phyloP scores from a whole-genome alignment of 2,888 invertebrate species.

The Tetragonisca angustula region DNA sequence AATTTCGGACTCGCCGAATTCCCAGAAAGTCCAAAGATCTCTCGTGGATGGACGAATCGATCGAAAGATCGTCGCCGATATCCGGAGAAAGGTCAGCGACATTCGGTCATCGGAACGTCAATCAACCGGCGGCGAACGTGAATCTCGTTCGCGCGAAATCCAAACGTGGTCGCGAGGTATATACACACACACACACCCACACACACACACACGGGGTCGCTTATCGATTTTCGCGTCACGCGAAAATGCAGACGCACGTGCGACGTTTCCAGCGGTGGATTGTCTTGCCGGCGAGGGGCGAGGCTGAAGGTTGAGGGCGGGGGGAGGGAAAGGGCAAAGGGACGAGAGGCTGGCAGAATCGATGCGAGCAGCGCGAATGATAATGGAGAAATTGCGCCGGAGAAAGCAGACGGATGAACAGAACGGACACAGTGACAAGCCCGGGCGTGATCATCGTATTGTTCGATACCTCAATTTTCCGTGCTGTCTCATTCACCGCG shows the following conservation, averaged over 20 bases:
- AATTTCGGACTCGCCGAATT: too few species aligned
- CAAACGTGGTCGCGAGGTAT: slow-evolving; percentile 30
- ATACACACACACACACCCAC: too few species aligned
- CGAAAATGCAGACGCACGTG: slow-evolving; percentile 53
- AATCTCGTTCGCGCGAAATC: slow-evolving; percentile 33
- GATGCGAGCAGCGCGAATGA: slow-evolving; percentile 39
- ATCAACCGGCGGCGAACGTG: not conserved
- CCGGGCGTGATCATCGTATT: slow-evolving; percentile 74
- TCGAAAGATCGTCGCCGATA: not conserved
- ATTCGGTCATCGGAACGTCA: not conserved
- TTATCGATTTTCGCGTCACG: slow-evolving; percentile 59
- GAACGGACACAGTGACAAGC: slow-evolving; percentile 50
- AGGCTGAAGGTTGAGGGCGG: not conserved
- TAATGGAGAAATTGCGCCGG: slow-evolving; percentile 66
- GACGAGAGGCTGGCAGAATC: not conserved
- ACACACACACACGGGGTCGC: slow-evolving; percentile 6
- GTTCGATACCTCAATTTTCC: slow-evolving; percentile 76
- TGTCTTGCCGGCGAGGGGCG: slow-evolving; percentile 29
- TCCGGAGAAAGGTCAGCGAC: not conserved
- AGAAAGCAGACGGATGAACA: slow-evolving; percentile 58
- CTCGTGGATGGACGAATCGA: too few species aligned
- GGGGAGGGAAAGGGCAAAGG: not conserved
- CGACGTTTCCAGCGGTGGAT: slow-evolving; percentile 35
- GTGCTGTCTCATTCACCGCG: slow-evolving; percentile 69
- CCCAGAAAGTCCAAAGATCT: too few species aligned